These are phyloP conservation scores for Drosophila bocqueti DNA, from an alignment of 1,140 invertebrate genomes.

Conservation along the genomic window DNA sequence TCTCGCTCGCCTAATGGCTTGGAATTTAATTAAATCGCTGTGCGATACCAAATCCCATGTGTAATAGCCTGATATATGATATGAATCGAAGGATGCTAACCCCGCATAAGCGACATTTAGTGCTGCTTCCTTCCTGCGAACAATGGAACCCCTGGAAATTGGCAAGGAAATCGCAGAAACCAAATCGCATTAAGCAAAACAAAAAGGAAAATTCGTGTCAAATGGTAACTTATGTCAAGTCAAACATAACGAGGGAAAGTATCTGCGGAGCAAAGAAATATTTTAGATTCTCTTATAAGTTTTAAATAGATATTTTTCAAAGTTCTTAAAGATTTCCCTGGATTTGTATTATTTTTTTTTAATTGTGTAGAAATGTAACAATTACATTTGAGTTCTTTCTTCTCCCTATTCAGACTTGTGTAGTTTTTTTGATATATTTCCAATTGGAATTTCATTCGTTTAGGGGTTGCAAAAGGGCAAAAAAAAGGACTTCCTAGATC, in stretches of 20 bases:
- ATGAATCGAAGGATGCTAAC: slow-evolving; percentile 37
- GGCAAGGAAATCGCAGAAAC: slow-evolving; percentile 8
- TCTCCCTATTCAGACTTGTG: background rate
- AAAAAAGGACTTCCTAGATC: slow-evolving; percentile 44
- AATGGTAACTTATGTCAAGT: slow-evolving; percentile 10
- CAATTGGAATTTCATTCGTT: slow-evolving; percentile 48
- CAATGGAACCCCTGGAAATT: slow-evolving; percentile 6
- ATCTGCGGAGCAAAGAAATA: background rate
- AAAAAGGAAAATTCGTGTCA: slow-evolving; percentile 23
- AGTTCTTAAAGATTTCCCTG: too few relatives aligned
- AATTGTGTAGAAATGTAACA: background rate
- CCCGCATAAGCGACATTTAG: slow-evolving; percentile 22
- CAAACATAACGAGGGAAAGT: background rate
- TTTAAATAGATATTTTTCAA: background rate
- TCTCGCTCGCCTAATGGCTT: slow-evolving; percentile 62
- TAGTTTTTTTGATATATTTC: slow-evolving; percentile 17
- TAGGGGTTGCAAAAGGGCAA: slow-evolving; percentile 56
- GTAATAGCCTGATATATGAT: slow-evolving; percentile 39
- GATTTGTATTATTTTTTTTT: background rate
- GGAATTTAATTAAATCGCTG: slow-evolving; percentile 75
- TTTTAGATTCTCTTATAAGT: background rate
- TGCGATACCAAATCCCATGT: slow-evolving; percentile 23
- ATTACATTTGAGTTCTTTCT: background rate
- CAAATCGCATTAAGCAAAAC: slow-evolving; percentile 24
- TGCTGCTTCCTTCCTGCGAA: background rate